These are phyloP conservation scores for Pollachius pollachius DNA, from an alignment of 2,113 vertebrate species.

Conservation along the genomic window DNA sequence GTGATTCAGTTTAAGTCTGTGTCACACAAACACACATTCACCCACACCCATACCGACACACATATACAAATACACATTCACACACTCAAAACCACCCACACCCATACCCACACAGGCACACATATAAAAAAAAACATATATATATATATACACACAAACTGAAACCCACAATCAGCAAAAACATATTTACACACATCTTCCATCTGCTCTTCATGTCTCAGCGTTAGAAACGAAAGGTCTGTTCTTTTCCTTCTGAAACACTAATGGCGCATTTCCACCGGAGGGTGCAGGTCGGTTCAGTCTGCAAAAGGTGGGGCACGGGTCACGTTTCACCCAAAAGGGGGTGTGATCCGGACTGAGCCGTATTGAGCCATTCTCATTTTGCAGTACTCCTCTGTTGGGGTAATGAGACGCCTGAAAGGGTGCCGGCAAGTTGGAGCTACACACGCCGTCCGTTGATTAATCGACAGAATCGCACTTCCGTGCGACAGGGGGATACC, in stretches of 20 bases:
- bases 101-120: conserved; percentile 21
- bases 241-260: not conserved
- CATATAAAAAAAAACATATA: conserved; percentile 10
- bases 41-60: not conserved
- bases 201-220: not conserved
- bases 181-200: no score
- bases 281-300: no score
- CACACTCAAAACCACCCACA: not conserved
- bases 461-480: no score
- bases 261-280: conserved; percentile 3
- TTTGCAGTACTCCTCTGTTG: no score
- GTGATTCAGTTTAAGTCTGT: not conserved
- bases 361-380: no score
- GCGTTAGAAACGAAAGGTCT: not conserved
- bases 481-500: no score
- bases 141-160: conserved; percentile 20
- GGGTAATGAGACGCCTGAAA: no score
- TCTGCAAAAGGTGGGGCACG: no score
- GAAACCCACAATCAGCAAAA: conserved; percentile 1
- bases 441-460: no score
- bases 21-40: not conserved
- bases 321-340: no score
- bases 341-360: no score
- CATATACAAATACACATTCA: not conserved
- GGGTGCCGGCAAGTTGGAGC: no score